Conservation (phyloP, 2,888 invertebrate species). For the Cheilosia pagana region DNA sequence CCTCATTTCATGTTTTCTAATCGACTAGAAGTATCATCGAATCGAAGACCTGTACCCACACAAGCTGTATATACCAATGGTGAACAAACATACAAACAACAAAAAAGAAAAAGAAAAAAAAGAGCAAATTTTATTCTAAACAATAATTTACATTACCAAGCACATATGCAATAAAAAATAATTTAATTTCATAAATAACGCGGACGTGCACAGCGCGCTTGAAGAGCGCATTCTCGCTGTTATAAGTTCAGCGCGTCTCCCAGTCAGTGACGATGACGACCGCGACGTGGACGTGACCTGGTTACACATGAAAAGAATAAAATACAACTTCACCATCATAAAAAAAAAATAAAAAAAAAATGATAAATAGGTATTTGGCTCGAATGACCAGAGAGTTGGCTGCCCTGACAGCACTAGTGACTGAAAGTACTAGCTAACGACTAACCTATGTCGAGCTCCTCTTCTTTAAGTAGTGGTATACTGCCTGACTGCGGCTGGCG, state of each 20-base stretch:
- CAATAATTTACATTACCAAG: slow-evolving; percentile 70
- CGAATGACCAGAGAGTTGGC: slow-evolving; percentile 68
- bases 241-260: slow-evolving; percentile 47
- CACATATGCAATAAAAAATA: slow-evolving; percentile 74
- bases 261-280: slow-evolving; percentile 63
- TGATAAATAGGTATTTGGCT: slow-evolving; percentile 62
- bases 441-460: slow-evolving; percentile 14
- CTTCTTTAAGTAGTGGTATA: slow-evolving; percentile 26
- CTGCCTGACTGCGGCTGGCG: slow-evolving; percentile 27
- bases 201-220: slow-evolving; percentile 68
- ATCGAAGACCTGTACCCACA: slow-evolving; percentile 27
- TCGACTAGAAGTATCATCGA: slow-evolving; percentile 63
- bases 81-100: slow-evolving; percentile 24
- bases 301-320: slow-evolving; percentile 68
- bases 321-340: slow-evolving; percentile 33
- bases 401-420: slow-evolving; percentile 38
- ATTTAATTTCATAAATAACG: slow-evolving; percentile 75
- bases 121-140: slow-evolving; percentile 53
- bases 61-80: slow-evolving; percentile 11
- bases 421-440: neutral
- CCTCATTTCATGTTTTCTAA: slow-evolving; percentile 71
- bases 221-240: slow-evolving; percentile 49
- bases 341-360: slow-evolving; percentile 3
- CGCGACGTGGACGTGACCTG: slow-evolving; percentile 71
- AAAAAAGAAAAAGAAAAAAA: slow-evolving; percentile 9